Base-by-base conservation (phyloP, 1,140 invertebrate species). In the Drosophila nasuta region DNA sequence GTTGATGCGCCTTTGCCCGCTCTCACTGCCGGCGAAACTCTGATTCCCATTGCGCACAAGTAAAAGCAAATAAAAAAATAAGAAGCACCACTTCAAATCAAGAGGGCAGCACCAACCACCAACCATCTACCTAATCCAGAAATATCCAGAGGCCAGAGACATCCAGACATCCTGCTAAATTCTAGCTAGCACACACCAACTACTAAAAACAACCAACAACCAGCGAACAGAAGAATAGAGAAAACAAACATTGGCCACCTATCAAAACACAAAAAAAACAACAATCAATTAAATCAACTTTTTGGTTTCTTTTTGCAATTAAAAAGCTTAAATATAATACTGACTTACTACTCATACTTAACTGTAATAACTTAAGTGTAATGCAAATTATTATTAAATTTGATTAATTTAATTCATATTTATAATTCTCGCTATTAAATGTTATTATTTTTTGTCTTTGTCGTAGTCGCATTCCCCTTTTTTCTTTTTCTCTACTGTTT, bases 1-100 rank as follows among this genome's bases (percentile, higher is more conserved):
- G 97, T 98, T 6, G 97, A 98, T 93, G 97, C 97, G n/a, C 97
- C 97, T 2, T 93, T 98, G 89, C 97, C 98, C 10, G 95, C 95
- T 28, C 93, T 96, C 43, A 95, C 94, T 49, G 93, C 94, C 20
- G 95, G 95, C 74, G 96, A 97, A 93, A 96, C 95, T 85, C 93
- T 96, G 79, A 97, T 97, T 93, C 96, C 96, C 75, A 97, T 97
- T 85, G 95, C 96, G 74, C 96, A 96, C 87, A 95, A 96, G 80
- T 96, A 94, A 94, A 94, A 68, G 17, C 20, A 1, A 62, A 5
- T 17, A 3, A 3, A 13, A n/a, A 15, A n/a, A 15, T 5, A 33
- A 5, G 25, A 10, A 11, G 25, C 5, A 11, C 28, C 10, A 8
- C 38, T 33, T 3, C 35, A 10, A 38, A 38, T 6, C 38, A 33